Evolutionary conservation across 2,113 vertebrate genomes (phyloP), one percentile per base, ranked within the genome.

Genomic region (Ailuropoda melanoleuca): DNA sequence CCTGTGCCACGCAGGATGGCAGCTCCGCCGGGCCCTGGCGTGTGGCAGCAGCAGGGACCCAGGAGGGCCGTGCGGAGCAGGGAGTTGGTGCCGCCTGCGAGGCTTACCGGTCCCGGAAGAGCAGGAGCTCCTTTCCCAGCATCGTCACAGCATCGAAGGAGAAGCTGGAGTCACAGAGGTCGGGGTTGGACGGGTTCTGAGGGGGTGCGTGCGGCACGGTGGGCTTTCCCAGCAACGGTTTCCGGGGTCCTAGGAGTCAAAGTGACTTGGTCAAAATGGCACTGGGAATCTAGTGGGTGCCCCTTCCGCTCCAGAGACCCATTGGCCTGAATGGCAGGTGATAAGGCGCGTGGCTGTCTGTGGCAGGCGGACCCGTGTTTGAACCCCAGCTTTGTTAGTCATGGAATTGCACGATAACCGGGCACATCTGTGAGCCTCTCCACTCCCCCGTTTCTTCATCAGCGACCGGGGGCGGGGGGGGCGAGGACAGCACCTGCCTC

Each of bases 51-150:
- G 24, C 11, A 7, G 39, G 39, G 23, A 21, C 14, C 2, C 26
- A 3, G 4, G 17, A 10, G 8, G 1, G 4, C 11, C 0, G 1
- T 1, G 12, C 15, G 23, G n/a, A 24, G 14, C 55, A 26, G 31
- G 1, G 70, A 21, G 5, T 1, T 5, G 48, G 37, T 18, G 78
- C 10, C 0, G 4, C 0, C 0, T 26, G 37, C 56, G 12, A 12
- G 81, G 34, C 92, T 98, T 95, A 98, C 97, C 97, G 46, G 13
- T 98, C 97, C 87, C 86, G 98, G 96, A 99, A 98, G 81, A 98
- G 92, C 3, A 98, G 37, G 19, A 98, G 97, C 84, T 98, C 97
- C 97, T 98, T 98, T 21, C 98, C 97, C 80, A 99, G 85, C 78
- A 95, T 93, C 17, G 97, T 98, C 83, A 98, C 97, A 0, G 98